Percentiles rank a stretch among this genome's conserved stretches.
Evolutionary conservation across 2,797 vertebrate genomes (phyloP).

Genomic region (Acanthurus leucopareius): DNA sequence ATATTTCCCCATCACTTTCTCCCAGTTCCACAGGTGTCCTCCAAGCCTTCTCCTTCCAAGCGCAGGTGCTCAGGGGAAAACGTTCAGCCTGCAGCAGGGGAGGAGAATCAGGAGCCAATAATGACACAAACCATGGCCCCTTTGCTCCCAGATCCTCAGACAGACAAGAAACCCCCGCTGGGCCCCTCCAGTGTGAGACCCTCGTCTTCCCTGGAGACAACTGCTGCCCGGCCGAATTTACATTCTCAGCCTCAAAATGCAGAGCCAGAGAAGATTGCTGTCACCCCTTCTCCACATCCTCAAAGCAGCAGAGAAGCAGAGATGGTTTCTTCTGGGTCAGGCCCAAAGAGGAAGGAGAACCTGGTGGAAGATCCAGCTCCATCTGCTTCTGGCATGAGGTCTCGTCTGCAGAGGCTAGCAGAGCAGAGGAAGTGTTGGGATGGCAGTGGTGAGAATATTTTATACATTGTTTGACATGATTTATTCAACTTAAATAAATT

Average conservation of each 20-base stretch:
- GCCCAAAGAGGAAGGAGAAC: constrained; percentile 29
- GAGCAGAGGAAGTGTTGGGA: constrained; percentile 92
- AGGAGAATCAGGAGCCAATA: constrained; percentile 86
- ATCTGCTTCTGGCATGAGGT: constrained; percentile 81
- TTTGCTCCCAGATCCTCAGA: constrained; percentile 68
- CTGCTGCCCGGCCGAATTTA: constrained; percentile 4
- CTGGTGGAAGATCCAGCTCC: constrained; percentile 47
- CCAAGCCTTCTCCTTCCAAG: constrained; percentile 95
- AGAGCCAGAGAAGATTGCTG: constrained; percentile 35
- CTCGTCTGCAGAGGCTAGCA: constrained; percentile 91
- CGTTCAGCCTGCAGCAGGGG: constrained; percentile 69
- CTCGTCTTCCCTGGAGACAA: constrained; percentile 63
- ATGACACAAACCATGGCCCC: constrained; percentile 42
- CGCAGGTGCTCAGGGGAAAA: constrained; percentile 89
- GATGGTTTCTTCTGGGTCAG: background rate
- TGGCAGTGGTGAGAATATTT: constrained; percentile 69
- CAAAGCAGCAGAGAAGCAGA: constrained; percentile 45
- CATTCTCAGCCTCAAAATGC: constrained; percentile 23
- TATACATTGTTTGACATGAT: background rate
- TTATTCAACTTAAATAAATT: background rate
- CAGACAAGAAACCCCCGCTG: constrained; percentile 75
- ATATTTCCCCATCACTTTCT: constrained; percentile 4
- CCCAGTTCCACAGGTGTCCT: constrained; percentile 83
- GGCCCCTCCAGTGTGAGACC: constrained; percentile 45
- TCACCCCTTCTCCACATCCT: constrained; percentile 18